A percentile compares a stretch with the other conserved stretches of the same genome.
phyloP scores from a whole-genome alignment of 2,797 vertebrate species.

The Trachops cirrhosus region DNA sequence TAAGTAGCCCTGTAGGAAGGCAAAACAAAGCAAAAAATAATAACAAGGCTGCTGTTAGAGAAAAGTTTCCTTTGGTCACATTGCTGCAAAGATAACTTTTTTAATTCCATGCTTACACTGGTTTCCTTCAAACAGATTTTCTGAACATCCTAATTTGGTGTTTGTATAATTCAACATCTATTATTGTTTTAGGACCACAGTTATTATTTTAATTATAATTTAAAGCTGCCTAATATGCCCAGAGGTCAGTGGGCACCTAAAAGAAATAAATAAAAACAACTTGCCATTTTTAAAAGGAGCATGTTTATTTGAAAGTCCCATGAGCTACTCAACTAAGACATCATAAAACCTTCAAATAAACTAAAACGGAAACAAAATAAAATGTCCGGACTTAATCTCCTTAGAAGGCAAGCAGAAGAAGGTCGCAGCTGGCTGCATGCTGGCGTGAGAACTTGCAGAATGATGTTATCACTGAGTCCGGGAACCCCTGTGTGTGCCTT shows the following conservation, averaged over 20 bases:
- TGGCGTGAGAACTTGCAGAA: slow-evolving; percentile 35
- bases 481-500: neutral
- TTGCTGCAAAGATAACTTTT: slow-evolving; percentile 43
- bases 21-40: slow-evolving; percentile 42
- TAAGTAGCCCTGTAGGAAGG: neutral
- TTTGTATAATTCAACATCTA: slow-evolving; percentile 55
- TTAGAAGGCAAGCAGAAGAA: slow-evolving; percentile 71
- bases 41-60: neutral
- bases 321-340: slow-evolving; percentile 66
- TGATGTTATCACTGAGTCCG: neutral
- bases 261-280: slow-evolving; percentile 75
- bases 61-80: neutral
- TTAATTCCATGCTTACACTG: slow-evolving; percentile 28
- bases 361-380: slow-evolving; percentile 74
- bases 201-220: slow-evolving; percentile 77
- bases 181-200: slow-evolving; percentile 58
- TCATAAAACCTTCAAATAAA: slow-evolving; percentile 80
- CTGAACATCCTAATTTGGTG: slow-evolving; percentile 32
- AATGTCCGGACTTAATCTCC: slow-evolving; percentile 70
- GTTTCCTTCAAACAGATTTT: neutral
- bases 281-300: slow-evolving; percentile 75
- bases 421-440: neutral
- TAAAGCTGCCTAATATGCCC: slow-evolving; percentile 62
- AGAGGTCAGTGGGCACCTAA: slow-evolving; percentile 61
- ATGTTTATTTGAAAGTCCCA: slow-evolving; percentile 75